A percentile compares a stretch with the other conserved stretches of the same genome.
phyloP scores from a whole-genome alignment of 2,888 invertebrate genomes.

The Callyntrura guangdongensis region DNA sequence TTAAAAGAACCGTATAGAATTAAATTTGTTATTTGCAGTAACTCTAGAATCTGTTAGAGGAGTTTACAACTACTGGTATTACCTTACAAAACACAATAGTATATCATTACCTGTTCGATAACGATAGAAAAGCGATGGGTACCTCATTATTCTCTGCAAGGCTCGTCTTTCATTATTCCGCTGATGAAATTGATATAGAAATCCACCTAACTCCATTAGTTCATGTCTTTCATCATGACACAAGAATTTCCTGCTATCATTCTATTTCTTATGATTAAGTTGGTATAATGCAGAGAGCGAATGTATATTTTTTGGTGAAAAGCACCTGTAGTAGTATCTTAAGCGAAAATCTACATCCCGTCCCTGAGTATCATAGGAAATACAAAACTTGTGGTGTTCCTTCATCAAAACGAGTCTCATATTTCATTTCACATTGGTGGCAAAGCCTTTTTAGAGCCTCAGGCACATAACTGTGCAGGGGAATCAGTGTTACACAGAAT shows the following conservation, averaged over 20 bases:
- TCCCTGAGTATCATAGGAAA: neutral
- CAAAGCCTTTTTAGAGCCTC: neutral
- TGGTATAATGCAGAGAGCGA: neutral
- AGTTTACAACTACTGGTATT: no score
- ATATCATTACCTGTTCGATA: no score
- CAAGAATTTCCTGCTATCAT: neutral
- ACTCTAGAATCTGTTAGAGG: neutral
- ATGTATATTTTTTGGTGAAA: neutral
- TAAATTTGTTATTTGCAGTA: no score
- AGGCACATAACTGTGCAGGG: neutral
- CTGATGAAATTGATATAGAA: neutral
- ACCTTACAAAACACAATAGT: no score
- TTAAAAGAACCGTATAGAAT: neutral
- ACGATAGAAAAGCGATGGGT: no score
- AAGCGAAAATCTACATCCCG: neutral
- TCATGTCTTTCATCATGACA: neutral
- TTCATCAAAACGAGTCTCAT: neutral
- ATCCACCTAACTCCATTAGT: neutral
- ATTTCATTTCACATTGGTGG: neutral
- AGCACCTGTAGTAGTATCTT: neutral
- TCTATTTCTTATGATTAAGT: neutral
- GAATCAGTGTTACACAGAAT: neutral
- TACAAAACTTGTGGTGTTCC: constrained; percentile 1
- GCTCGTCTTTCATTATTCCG: neutral
- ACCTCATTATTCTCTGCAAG: no score